Percentiles rank a stretch among this genome's conserved stretches.
Evolutionary conservation across 1,140 invertebrate genomes (phyloP).

Genomic region (Venustaconcha ellipsiformis): DNA sequence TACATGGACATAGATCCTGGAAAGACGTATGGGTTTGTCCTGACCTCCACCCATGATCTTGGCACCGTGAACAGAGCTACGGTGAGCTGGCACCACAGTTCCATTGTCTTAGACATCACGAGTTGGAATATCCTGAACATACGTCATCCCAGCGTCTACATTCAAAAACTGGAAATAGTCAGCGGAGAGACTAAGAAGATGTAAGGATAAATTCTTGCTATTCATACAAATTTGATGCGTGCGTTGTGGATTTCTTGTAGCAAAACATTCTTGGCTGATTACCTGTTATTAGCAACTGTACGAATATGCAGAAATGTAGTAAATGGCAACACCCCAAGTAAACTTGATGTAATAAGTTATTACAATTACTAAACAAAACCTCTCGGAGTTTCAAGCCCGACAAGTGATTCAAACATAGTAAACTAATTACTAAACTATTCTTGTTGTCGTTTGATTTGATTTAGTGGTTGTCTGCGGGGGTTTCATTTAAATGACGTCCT

Average conservation of each 20-base stretch:
- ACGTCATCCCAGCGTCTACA: constrained; percentile 21
- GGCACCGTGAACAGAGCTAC: constrained; percentile 25
- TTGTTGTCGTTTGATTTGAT: too few relatives aligned
- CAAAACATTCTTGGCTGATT: too few relatives aligned
- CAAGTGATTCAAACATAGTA: too few relatives aligned
- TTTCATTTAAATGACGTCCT: too few relatives aligned
- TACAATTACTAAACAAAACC: too few relatives aligned
- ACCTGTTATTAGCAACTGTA: too few relatives aligned
- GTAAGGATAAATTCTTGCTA: not conserved
- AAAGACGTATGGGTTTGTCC: constrained; percentile 32
- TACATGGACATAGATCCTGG: constrained; percentile 25
- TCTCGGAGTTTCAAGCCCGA: too few relatives aligned
- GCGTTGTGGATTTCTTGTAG: not conserved
- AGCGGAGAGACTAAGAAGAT: constrained; percentile 18
- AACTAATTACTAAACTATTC: too few relatives aligned
- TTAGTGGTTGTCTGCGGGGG: too few relatives aligned
- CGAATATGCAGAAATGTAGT: too few relatives aligned
- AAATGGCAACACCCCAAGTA: too few relatives aligned
- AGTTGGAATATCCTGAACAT: constrained; percentile 29
- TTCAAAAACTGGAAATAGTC: constrained; percentile 20
- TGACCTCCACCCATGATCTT: constrained; percentile 29
- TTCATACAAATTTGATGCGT: not conserved
- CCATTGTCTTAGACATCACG: constrained; percentile 26
- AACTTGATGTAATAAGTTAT: too few relatives aligned
- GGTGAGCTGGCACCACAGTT: constrained; percentile 30